phyloP scores from a whole-genome alignment of 2,113 vertebrate species.

The Scopus umbretta region DNA sequence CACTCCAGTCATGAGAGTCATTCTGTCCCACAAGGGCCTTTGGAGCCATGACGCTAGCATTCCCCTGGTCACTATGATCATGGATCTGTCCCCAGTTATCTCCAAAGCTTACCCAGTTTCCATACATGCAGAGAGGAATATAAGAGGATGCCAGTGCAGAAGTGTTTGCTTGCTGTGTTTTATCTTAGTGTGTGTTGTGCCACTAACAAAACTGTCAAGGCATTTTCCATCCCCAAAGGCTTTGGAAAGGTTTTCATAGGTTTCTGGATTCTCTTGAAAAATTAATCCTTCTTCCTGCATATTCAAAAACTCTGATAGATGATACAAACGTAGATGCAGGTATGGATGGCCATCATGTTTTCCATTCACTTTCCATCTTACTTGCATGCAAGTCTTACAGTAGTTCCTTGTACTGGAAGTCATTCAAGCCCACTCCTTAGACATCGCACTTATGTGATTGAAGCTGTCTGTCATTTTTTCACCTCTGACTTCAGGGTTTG shows the following conservation, averaged over 20 bases:
- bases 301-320: not conserved
- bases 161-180: not conserved
- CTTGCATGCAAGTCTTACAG: not conserved
- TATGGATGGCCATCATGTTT: not conserved
- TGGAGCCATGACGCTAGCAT: rapidly evolving
- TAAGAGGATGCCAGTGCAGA: not conserved
- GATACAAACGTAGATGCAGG: not conserved
- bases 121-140: not conserved
- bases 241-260: not conserved
- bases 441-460: rapidly evolving
- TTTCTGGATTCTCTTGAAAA: not conserved
- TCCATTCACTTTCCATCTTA: not conserved
- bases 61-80: not conserved
- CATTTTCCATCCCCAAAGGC: not conserved
- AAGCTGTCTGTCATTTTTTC: not conserved
- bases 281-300: not conserved
- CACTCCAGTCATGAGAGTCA: too few relatives aligned
- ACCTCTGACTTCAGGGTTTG: not conserved
- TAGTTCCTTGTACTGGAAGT: not conserved
- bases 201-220: not conserved
- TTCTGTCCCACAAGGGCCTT: not conserved
- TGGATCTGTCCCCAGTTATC: not conserved
- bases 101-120: not conserved
- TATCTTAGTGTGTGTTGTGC: not conserved
- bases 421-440: not conserved